A percentile compares a stretch with the other conserved stretches of the same genome.
phyloP scores from a whole-genome alignment of 2,888 invertebrate genomes.

The Ecdyonurus torrentis region DNA sequence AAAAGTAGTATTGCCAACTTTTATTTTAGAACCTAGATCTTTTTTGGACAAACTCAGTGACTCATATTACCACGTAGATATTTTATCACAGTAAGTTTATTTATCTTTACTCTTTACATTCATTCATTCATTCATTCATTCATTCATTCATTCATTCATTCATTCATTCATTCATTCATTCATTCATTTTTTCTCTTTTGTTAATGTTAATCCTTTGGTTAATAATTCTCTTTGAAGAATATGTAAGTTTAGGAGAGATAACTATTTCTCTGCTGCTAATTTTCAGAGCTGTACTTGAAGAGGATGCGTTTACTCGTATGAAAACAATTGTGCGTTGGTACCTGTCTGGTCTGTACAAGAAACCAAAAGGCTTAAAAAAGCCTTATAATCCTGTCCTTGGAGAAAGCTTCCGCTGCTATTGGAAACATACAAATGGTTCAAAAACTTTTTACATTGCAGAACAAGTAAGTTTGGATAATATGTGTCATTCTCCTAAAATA shows the following conservation, averaged over 20 bases:
- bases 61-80: constrained; percentile 86
- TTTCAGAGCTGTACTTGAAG: constrained; percentile 60
- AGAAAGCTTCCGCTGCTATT: constrained; percentile 81
- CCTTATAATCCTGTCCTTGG: constrained; percentile 92
- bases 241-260: background rate
- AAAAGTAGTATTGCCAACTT: constrained; percentile 84
- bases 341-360: constrained; percentile 81
- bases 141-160: too few species aligned
- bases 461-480: constrained; percentile 50
- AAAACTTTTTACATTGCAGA: constrained; percentile 86
- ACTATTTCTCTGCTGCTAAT: background rate
- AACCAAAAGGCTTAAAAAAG: constrained; percentile 88
- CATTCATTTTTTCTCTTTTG: too few species aligned
- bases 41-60: constrained; percentile 87
- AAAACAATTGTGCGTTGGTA: constrained; percentile 81
- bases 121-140: background rate
- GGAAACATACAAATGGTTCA: constrained; percentile 65
- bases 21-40: constrained; percentile 83
- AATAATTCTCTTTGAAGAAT: background rate
- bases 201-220: too few species aligned
- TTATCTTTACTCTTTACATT: background rate
- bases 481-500: background rate
- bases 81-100: constrained; percentile 54
- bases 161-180: too few species aligned
- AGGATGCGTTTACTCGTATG: constrained; percentile 83